phyloP scores from a whole-genome alignment of 2,888 invertebrate genomes.

The Scaptomyza tumidula region DNA sequence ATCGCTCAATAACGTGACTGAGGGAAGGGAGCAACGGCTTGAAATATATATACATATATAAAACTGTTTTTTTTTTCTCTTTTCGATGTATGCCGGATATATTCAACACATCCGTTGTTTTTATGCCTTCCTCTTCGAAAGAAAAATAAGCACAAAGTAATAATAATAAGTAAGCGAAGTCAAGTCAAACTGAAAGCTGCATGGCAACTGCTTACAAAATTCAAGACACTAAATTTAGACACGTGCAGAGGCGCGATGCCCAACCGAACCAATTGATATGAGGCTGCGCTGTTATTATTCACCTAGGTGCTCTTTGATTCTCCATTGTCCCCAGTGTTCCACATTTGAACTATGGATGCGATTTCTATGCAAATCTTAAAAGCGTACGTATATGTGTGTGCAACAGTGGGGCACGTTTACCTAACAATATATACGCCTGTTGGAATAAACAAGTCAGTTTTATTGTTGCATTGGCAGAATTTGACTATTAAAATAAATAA shows the following conservation, averaged over 20 bases:
- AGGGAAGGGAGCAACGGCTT: constrained; percentile 5
- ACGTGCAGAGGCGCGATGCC: constrained; percentile 25
- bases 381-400: constrained; percentile 32
- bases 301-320: constrained; percentile 28
- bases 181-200: constrained; percentile 12
- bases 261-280: constrained; percentile 15
- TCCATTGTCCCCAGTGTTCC: not conserved
- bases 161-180: constrained; percentile 57
- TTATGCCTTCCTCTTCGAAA: constrained; percentile 70
- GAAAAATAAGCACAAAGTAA: constrained; percentile 61
- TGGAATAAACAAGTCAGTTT: constrained; percentile 38
- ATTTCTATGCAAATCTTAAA: constrained; percentile 61
- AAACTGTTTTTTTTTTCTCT: constrained; percentile 6
- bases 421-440: not conserved
- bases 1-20: constrained; percentile 35
- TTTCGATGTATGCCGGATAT: constrained; percentile 64
- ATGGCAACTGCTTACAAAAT: constrained; percentile 20
- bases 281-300: constrained; percentile 36
- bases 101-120: constrained; percentile 73
- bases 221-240: constrained; percentile 47
- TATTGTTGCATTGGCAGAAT: constrained; percentile 23
- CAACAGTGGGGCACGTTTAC: constrained; percentile 37
- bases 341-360: constrained; percentile 62
- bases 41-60: not conserved
- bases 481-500: constrained; percentile 42